Evolutionary conservation across 2,113 vertebrate genomes (phyloP).

Genomic region (Sceloporus tristichus): DNA sequence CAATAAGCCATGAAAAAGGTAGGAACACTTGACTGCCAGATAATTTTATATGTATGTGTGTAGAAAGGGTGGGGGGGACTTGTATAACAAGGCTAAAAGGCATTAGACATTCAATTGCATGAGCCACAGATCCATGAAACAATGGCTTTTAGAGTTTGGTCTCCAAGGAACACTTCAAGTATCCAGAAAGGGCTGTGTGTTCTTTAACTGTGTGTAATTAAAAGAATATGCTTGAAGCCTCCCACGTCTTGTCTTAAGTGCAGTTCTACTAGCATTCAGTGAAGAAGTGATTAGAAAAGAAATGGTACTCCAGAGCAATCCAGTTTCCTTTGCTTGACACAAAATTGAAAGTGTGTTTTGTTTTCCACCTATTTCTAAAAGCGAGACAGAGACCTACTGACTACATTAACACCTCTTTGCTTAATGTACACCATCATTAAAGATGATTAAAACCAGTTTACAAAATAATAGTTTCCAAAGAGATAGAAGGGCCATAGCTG

Average conservation of each 20-base stretch:
- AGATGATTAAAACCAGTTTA: not conserved
- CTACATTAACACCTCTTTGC: too few species aligned
- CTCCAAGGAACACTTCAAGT: slow-evolving; percentile 29
- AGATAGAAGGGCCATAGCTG: too few species aligned
- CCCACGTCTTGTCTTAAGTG: slow-evolving; percentile 26
- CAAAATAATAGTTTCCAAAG: not conserved
- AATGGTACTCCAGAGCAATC: not conserved
- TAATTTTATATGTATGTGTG: not conserved
- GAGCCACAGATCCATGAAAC: not conserved
- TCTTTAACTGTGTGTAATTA: slow-evolving; percentile 38
- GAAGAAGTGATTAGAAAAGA: not conserved
- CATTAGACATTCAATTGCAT: slow-evolving; percentile 24
- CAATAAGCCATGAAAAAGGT: not conserved
- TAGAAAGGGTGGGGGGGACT: too few species aligned
- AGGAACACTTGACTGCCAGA: not conserved
- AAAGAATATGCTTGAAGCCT: slow-evolving; percentile 1
- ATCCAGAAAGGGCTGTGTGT: slow-evolving; percentile 13
- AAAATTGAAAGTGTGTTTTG: not conserved
- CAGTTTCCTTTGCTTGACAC: not conserved
- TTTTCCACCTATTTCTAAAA: not conserved
- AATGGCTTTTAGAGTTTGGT: slow-evolving; percentile 23
- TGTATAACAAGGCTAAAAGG: not conserved
- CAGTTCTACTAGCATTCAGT: not conserved
- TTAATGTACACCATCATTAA: not conserved
- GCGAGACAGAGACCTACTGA: not conserved